phyloP scores from a whole-genome alignment of 2,888 invertebrate species.

The Pollenia amentaria region DNA sequence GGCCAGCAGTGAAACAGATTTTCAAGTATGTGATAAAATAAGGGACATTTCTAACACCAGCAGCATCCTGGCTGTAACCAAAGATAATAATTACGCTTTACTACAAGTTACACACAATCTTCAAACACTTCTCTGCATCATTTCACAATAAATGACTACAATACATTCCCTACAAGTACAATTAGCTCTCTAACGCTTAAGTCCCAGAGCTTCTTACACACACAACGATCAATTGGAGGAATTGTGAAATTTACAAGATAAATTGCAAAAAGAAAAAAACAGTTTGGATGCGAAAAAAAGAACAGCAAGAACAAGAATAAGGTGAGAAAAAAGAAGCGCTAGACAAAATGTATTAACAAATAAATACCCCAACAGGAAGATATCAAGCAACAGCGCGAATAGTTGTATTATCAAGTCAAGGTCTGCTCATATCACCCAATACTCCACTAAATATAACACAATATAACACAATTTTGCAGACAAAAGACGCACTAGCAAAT shows the following conservation, averaged over 20 bases:
- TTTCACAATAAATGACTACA: constrained; percentile 95
- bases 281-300: constrained; percentile 90
- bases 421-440: constrained; percentile 88
- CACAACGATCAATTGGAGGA: constrained; percentile 97
- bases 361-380: constrained; percentile 91
- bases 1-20: neutral
- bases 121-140: constrained; percentile 93
- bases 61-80: constrained; percentile 72
- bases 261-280: constrained; percentile 92
- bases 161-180: constrained; percentile 92
- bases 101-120: constrained; percentile 94
- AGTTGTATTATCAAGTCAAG: constrained; percentile 93
- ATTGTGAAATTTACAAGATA: constrained; percentile 94
- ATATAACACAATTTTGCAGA: constrained; percentile 75
- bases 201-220: constrained; percentile 86
- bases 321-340: constrained; percentile 90
- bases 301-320: constrained; percentile 88
- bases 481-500: constrained; percentile 62
- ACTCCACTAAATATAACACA: constrained; percentile 80
- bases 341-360: constrained; percentile 87
- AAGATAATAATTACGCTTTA: constrained; percentile 87
- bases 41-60: neutral
- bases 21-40: constrained; percentile 37
- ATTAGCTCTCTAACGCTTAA: constrained; percentile 88
- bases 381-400: constrained; percentile 95